Conservation (phyloP, 2,888 invertebrate species). For the Caenorhabditis japonica region DNA sequence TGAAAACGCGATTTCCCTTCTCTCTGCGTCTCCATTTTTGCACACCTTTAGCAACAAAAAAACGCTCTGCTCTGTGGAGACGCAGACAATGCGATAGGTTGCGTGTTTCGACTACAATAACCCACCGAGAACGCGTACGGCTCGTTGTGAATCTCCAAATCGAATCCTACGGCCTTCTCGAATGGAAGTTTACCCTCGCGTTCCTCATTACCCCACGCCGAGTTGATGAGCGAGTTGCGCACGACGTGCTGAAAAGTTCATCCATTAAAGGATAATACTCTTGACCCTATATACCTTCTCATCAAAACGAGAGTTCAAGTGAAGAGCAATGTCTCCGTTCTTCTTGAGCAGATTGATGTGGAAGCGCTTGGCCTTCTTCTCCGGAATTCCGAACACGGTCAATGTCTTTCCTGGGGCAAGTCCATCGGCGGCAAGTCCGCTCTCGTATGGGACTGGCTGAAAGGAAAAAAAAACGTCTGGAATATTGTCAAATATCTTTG, state of each 20-base stretch:
- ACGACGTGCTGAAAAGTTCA: constrained; percentile 57
- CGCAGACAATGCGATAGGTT: no score
- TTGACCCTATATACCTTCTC: constrained; percentile 70
- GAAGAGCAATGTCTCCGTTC: constrained; percentile 70
- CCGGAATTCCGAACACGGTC: constrained; percentile 72
- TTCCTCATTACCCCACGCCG: constrained; percentile 71
- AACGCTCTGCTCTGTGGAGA: no score
- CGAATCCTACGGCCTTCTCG: constrained; percentile 66
- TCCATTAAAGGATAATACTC: no score
- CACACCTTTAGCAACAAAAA: no score
- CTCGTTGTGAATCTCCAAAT: constrained; percentile 68
- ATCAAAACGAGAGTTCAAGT: constrained; percentile 67
- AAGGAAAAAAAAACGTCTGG: constrained; percentile 11
- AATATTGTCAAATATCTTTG: neutral
- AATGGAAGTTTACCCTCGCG: constrained; percentile 69
- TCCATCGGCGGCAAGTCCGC: constrained; percentile 74
- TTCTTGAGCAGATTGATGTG: constrained; percentile 69
- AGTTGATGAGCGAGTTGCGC: constrained; percentile 65
- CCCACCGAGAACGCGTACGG: constrained; percentile 69
- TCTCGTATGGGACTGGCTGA: constrained; percentile 76
- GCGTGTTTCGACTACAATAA: no score
- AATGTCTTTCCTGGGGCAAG: constrained; percentile 75
- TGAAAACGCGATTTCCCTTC: no score
- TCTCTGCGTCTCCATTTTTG: no score
- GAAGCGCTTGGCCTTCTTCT: constrained; percentile 74